Evolutionary conservation across 92 coral and sea anemone species (phyloP).

Genomic region (Desmophyllum pertusum): DNA sequence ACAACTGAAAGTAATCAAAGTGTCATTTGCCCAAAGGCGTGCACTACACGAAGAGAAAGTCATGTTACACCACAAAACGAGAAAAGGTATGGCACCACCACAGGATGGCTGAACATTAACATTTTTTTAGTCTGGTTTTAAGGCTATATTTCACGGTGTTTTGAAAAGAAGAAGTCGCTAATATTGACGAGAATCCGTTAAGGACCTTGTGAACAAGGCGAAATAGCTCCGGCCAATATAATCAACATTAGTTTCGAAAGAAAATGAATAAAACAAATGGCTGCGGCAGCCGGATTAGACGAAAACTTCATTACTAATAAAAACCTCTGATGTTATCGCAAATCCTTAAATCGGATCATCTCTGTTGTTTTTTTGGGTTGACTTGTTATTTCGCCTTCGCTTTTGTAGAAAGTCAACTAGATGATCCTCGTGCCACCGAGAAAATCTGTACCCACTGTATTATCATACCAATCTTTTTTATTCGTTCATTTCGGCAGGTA

Average conservation of each 20-base stretch:
- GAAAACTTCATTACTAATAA: neutral
- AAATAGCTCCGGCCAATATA: neutral
- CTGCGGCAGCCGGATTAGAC: neutral
- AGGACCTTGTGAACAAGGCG: neutral
- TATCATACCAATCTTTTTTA: neutral
- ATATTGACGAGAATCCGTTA: neutral
- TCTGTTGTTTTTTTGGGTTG: conserved; percentile 13
- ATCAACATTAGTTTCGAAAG: neutral
- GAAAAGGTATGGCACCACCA: neutral
- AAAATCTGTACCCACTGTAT: neutral
- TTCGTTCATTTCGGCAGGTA: neutral
- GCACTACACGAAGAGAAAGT: neutral
- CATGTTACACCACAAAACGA: neutral
- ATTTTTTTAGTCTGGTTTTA: neutral
- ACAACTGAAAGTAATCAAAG: neutral
- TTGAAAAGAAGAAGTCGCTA: neutral
- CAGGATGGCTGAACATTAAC: neutral
- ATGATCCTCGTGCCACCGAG: neutral
- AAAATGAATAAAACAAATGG: conserved; percentile 17
- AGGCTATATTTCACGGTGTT: neutral
- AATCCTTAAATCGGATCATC: conserved; percentile 29
- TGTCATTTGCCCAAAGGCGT: neutral
- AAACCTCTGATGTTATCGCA: conserved; percentile 6
- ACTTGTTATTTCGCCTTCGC: neutral
- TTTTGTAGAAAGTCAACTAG: neutral